Evolutionary conservation across 2,797 vertebrate species (phyloP).

Genomic region (Pygocentrus nattereri): DNA sequence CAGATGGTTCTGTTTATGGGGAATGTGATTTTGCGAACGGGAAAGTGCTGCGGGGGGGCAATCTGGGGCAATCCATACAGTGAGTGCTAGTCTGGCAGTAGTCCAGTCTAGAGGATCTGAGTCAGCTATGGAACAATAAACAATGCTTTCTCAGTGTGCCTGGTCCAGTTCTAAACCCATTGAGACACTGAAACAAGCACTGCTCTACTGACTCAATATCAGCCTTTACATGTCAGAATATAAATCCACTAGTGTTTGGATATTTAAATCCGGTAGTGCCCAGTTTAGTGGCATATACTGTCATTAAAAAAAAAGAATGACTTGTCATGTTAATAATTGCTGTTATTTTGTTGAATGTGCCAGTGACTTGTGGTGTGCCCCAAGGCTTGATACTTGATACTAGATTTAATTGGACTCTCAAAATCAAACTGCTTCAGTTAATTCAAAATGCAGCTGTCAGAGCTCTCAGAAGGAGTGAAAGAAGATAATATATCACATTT

Average conservation of each 20-base stretch:
- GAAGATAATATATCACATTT: too few relatives aligned
- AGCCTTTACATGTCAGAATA: neutral
- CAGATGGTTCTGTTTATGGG: neutral
- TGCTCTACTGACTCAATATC: conserved; percentile 20
- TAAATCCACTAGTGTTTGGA: neutral
- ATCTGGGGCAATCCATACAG: neutral
- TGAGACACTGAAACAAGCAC: conserved; percentile 8
- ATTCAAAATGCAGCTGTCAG: too few relatives aligned
- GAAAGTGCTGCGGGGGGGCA: neutral
- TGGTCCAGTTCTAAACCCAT: conserved; percentile 13
- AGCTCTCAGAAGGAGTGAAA: too few relatives aligned
- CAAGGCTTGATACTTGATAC: too few relatives aligned
- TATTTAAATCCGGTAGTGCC: neutral
- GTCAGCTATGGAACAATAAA: conserved; percentile 30
- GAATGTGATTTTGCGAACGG: conserved; percentile 35
- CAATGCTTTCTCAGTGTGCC: conserved; percentile 4
- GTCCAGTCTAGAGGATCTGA: conserved; percentile 27
- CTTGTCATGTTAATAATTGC: too few relatives aligned
- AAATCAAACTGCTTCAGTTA: too few relatives aligned
- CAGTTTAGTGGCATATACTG: neutral
- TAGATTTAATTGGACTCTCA: too few relatives aligned
- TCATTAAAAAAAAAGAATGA: too few relatives aligned
- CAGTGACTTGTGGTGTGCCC: too few relatives aligned
- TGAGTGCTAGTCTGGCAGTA: conserved; percentile 43
- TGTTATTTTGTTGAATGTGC: too few relatives aligned